phyloP scores from a whole-genome alignment of 35 echinoderm and acorn worm species.

The Hemicentrotus pulcherrimus region DNA sequence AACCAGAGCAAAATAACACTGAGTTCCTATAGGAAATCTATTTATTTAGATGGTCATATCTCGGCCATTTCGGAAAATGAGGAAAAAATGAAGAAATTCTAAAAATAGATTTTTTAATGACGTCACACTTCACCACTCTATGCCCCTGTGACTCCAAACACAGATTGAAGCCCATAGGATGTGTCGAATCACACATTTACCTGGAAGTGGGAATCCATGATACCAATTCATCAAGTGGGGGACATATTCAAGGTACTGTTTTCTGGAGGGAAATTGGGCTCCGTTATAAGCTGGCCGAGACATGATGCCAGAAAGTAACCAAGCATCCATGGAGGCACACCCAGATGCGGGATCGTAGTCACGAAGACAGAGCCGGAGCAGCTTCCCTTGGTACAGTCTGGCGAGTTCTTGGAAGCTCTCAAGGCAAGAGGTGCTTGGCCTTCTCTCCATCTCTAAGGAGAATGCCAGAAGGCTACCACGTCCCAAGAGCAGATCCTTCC shows the following conservation, averaged over 20 bases:
- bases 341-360: constrained; percentile 46
- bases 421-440: neutral
- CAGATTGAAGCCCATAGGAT: too few species aligned
- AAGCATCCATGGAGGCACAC: constrained; percentile 34
- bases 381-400: constrained; percentile 17
- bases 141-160: too few species aligned
- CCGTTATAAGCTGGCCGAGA: constrained; percentile 13
- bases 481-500: neutral
- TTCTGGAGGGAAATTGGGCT: neutral
- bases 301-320: constrained; percentile 46
- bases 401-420: constrained; percentile 45
- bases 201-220: constrained; percentile 54
- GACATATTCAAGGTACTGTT: constrained; percentile 6
- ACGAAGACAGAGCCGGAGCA: constrained; percentile 50
- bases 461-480: constrained; percentile 20
- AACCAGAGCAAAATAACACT: too few species aligned
- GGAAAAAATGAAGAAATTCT: too few species aligned
- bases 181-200: neutral
- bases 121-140: too few species aligned
- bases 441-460: constrained; percentile 34
- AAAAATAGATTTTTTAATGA: too few species aligned
- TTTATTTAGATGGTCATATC: too few species aligned
- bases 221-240: constrained; percentile 64
- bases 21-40: too few species aligned
- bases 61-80: too few species aligned